Evolutionary conservation across 2,888 invertebrate species (phyloP).

Genomic region (Argyresthia albistria): DNA sequence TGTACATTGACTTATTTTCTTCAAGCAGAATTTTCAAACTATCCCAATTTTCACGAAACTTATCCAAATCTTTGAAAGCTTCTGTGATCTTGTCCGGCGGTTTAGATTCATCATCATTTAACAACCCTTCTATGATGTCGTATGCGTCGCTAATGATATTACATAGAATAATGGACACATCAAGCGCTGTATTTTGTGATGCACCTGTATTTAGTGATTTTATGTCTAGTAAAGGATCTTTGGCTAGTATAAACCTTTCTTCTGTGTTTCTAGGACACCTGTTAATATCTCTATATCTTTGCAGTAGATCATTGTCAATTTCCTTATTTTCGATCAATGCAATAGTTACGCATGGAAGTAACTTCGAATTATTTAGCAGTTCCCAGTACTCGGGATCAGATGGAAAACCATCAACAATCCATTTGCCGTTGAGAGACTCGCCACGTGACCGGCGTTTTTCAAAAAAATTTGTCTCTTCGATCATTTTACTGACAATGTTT

Average conservation of each 20-base stretch:
- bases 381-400: constrained; percentile 60
- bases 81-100: neutral
- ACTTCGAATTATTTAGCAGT: constrained; percentile 43
- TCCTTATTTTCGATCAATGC: constrained; percentile 65
- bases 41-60: constrained; percentile 48
- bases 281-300: constrained; percentile 42
- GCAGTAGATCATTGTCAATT: constrained; percentile 34
- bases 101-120: too few relatives aligned
- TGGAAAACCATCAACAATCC: constrained; percentile 74
- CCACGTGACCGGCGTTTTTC: neutral
- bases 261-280: constrained; percentile 29
- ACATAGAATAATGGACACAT: constrained; percentile 16
- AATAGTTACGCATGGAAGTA: constrained; percentile 70
- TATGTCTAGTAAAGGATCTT: constrained; percentile 40
- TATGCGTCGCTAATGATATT: constrained; percentile 20
- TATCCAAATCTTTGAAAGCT: constrained; percentile 35
- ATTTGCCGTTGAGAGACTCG: constrained; percentile 55
- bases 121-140: constrained; percentile 8
- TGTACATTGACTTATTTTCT: constrained; percentile 37
- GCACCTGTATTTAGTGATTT: constrained; percentile 19
- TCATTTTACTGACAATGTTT: neutral
- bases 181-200: neutral
- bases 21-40: constrained; percentile 51
- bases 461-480: neutral
- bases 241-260: constrained; percentile 30